Evolutionary conservation across 2,113 vertebrate species (phyloP).

Genomic region (Mus spicilegus): DNA sequence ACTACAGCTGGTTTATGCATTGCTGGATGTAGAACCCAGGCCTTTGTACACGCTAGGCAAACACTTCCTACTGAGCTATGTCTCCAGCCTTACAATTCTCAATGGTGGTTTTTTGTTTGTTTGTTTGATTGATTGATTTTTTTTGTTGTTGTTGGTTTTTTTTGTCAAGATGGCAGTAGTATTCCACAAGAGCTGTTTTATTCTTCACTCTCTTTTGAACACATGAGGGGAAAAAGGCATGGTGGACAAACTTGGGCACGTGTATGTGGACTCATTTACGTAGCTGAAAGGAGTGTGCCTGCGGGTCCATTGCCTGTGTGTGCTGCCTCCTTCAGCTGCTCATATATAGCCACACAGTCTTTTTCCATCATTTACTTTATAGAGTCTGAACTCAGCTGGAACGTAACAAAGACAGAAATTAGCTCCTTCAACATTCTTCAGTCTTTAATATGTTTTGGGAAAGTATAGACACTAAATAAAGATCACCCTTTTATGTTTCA

Average conservation of each 20-base stretch:
- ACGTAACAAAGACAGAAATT: not conserved
- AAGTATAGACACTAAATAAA: not conserved
- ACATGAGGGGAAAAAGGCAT: not conserved
- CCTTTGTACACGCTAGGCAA: not conserved
- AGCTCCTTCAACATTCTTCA: not conserved
- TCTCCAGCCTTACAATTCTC: not conserved
- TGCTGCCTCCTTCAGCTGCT: not conserved
- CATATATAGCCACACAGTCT: not conserved
- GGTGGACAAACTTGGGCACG: not conserved
- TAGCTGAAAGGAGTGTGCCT: not conserved
- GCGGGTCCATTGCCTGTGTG: not conserved
- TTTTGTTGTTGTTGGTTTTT: not conserved
- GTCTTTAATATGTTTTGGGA: not conserved
- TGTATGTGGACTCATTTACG: not conserved
- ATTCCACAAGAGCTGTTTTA: not conserved
- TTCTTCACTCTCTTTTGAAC: conserved; percentile 15
- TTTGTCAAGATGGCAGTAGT: not conserved
- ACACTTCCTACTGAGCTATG: no score
- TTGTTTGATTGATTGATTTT: not conserved
- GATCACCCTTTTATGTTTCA: not conserved
- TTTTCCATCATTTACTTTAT: not conserved
- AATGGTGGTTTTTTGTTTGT: not conserved
- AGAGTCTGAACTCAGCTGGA: not conserved
- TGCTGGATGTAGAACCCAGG: no score
- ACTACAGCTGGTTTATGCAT: not conserved